These are phyloP conservation scores for Zoanthus sociatus DNA, from an alignment of 92 coral and sea anemone species.

Conservation along the genomic window DNA sequence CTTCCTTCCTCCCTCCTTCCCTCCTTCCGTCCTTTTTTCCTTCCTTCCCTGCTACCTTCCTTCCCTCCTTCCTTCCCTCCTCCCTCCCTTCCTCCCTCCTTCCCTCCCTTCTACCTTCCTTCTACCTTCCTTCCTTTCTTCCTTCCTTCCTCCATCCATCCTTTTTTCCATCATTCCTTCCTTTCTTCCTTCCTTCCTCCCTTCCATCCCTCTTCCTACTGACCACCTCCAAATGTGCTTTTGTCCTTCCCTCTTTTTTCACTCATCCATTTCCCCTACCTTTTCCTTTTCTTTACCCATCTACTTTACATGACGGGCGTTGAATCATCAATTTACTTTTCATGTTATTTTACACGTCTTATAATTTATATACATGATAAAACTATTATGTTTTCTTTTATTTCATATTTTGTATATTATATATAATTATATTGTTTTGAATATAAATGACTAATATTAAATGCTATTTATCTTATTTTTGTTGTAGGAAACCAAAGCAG, in stretches of 20 bases:
- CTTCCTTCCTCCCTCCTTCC: not conserved
- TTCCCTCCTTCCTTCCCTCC: not conserved
- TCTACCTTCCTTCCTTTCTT: not conserved
- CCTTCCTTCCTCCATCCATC: not conserved
- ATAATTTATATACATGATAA: too few relatives aligned
- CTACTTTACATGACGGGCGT: too few relatives aligned
- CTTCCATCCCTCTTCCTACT: not conserved
- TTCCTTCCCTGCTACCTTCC: not conserved
- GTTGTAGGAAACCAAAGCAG: constrained; percentile 92
- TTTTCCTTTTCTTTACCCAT: too few relatives aligned
- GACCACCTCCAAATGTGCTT: too few relatives aligned
- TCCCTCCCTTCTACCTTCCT: not conserved
- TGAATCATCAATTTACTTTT: too few relatives aligned
- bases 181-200: not conserved
- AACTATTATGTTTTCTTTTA: too few relatives aligned
- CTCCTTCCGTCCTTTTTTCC: not conserved
- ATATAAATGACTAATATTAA: not conserved
- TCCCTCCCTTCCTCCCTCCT: not conserved
- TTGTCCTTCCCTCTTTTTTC: not conserved
- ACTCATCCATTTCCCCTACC: too few relatives aligned
- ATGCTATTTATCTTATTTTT: not conserved
- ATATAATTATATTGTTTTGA: not conserved
- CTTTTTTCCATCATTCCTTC: not conserved
- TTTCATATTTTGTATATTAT: too few relatives aligned
- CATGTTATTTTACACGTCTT: too few relatives aligned